phyloP scores from a whole-genome alignment of 2,888 invertebrate genomes.

The Oegoconia quadripuncta region DNA sequence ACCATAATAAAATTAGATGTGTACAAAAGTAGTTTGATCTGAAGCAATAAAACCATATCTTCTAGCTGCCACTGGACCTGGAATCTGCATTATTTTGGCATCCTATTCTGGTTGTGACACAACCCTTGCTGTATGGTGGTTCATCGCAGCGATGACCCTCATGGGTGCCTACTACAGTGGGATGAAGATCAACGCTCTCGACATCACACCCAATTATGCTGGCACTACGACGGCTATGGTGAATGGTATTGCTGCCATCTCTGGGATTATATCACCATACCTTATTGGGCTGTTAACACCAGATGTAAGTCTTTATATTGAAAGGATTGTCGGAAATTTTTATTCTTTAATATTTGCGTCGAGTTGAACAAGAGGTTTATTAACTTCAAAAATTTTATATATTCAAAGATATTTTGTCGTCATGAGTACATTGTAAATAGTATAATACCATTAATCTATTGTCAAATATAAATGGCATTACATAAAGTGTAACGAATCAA shows the following conservation, averaged over 20 bases:
- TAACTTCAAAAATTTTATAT: no score
- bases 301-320: conserved; percentile 62
- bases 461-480: no score
- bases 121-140: conserved; percentile 75
- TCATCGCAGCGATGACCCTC: conserved; percentile 81
- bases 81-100: conserved; percentile 82
- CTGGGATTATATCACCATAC: conserved; percentile 82
- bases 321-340: no score
- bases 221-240: conserved; percentile 82
- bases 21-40: no score
- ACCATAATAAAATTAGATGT: no score
- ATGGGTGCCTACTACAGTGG: conserved; percentile 87
- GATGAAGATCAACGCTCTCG: conserved; percentile 83
- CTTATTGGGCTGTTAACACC: conserved; percentile 80
- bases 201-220: conserved; percentile 82
- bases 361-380: no score
- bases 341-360: no score
- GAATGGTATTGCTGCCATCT: conserved; percentile 81
- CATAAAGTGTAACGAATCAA: no score
- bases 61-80: conserved; percentile 83
- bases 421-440: no score
- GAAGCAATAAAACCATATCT: no score
- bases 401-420: no score
- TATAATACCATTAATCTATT: no score
- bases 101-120: conserved; percentile 83